A percentile compares a stretch with the other conserved stretches of the same genome.
These are phyloP conservation scores for Polypterus bichir DNA, from an alignment of 2,113 vertebrate genomes.

Conservation along the genomic window DNA sequence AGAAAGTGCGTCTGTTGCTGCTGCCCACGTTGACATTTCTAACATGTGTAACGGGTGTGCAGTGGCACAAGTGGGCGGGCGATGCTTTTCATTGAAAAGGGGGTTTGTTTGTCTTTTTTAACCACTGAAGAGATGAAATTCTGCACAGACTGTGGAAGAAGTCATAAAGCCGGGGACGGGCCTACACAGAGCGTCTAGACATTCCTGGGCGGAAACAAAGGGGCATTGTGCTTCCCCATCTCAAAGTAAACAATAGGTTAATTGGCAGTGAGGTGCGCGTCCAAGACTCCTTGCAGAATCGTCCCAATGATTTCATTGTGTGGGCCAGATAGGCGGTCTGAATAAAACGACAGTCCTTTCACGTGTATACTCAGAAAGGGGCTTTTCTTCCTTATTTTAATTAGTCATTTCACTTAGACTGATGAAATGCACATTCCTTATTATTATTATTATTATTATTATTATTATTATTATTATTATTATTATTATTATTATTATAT, in stretches of 20 bases:
- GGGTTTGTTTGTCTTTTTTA: not conserved
- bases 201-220: constrained; percentile 30
- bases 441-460: too few relatives aligned
- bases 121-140: constrained; percentile 34
- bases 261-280: constrained; percentile 32
- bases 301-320: too few relatives aligned
- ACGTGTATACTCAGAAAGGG: too few relatives aligned
- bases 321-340: too few relatives aligned
- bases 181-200: constrained; percentile 15
- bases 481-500: too few relatives aligned
- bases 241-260: constrained; percentile 32
- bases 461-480: too few relatives aligned
- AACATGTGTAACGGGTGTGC: constrained; percentile 20
- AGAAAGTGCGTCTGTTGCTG: not conserved
- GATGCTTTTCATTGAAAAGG: constrained; percentile 1
- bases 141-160: constrained; percentile 29
- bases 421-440: too few relatives aligned
- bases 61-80: constrained; percentile 27
- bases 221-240: constrained; percentile 28
- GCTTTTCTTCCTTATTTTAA: too few relatives aligned
- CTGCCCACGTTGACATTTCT: constrained; percentile 14
- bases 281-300: constrained; percentile 6
- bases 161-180: constrained; percentile 23
- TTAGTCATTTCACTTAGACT: too few relatives aligned
- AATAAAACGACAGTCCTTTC: too few relatives aligned